Conservation (phyloP, 1,140 invertebrate species). For the Sinella curviseta region DNA sequence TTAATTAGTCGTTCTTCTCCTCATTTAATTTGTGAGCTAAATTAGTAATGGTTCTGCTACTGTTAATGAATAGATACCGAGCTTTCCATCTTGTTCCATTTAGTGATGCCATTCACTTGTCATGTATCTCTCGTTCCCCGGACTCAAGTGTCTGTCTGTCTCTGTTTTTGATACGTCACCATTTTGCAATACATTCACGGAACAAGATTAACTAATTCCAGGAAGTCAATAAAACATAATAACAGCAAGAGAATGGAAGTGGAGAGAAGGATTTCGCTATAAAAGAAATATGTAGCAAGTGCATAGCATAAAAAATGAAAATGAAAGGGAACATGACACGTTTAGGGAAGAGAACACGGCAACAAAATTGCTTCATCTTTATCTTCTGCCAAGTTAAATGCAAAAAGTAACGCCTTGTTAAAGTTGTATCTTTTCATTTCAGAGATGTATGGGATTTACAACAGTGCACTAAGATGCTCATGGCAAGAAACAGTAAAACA, state of each 20-base stretch:
- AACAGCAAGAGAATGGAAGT: background rate
- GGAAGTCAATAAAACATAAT: background rate
- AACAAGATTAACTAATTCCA: conserved; percentile 7
- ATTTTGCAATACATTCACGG: no score
- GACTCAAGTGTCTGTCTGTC: no score
- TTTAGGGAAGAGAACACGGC: no score
- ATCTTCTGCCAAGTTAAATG: background rate
- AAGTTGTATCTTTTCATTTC: background rate
- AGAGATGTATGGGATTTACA: no score
- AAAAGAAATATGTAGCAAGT: no score
- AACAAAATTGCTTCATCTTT: no score
- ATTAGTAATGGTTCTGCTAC: background rate
- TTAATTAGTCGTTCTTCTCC: conserved; percentile 5
- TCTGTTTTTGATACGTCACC: no score
- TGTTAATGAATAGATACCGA: background rate
- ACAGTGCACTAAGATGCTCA: no score
- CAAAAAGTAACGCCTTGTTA: background rate
- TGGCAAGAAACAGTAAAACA: background rate
- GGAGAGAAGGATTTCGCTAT: no score
- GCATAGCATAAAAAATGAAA: no score
- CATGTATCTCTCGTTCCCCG: no score
- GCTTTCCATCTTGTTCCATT: background rate
- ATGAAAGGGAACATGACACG: no score
- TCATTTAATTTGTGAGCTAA: background rate
- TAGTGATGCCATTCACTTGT: conserved; percentile 9